A percentile compares a stretch with the other conserved stretches of the same genome.
These are phyloP conservation scores for Leistus spinibarbis DNA, from an alignment of 2,888 invertebrate genomes.

Conservation along the genomic window DNA sequence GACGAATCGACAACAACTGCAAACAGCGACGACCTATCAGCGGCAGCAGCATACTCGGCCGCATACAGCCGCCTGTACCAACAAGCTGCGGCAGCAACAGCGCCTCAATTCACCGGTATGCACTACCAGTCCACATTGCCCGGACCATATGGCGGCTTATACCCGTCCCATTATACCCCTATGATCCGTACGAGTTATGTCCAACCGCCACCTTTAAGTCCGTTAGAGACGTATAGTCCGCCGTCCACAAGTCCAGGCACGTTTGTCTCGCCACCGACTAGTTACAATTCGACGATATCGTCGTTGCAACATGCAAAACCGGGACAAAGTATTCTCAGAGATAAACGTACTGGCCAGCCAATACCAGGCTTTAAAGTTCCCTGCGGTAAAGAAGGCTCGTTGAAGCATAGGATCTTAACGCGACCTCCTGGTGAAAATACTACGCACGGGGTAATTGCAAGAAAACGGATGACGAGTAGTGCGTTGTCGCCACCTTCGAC, in stretches of 20 bases:
- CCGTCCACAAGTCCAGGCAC: slow-evolving; percentile 46
- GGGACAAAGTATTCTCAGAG: slow-evolving; percentile 6
- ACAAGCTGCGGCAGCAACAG: slow-evolving; percentile 44
- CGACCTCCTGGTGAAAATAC: slow-evolving; percentile 56
- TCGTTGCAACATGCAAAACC: slow-evolving; percentile 45
- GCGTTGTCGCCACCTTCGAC: slow-evolving; percentile 52
- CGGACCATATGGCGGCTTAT: slow-evolving; percentile 57
- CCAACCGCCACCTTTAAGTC: slow-evolving; percentile 58
- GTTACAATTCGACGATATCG: slow-evolving; percentile 51
- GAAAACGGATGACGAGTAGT: slow-evolving; percentile 3
- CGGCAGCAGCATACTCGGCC: slow-evolving; percentile 40
- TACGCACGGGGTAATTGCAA: not conserved
- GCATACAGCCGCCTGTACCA: slow-evolving; percentile 51
- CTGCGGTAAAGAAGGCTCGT: slow-evolving; percentile 66
- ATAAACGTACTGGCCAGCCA: not conserved
- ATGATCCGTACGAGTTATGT: slow-evolving; percentile 56
- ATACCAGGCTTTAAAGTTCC: slow-evolving; percentile 55
- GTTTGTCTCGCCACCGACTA: slow-evolving; percentile 22
- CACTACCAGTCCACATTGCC: slow-evolving; percentile 24
- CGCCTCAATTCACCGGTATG: slow-evolving; percentile 47
- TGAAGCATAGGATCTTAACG: slow-evolving; percentile 66
- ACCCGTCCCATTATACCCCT: slow-evolving; percentile 54
- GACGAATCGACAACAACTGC: slow-evolving; percentile 44
- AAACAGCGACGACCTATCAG: not conserved
- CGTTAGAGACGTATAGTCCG: slow-evolving; percentile 54